Conservation (phyloP, 2,888 invertebrate species). For the Platynereis dumerilii region DNA sequence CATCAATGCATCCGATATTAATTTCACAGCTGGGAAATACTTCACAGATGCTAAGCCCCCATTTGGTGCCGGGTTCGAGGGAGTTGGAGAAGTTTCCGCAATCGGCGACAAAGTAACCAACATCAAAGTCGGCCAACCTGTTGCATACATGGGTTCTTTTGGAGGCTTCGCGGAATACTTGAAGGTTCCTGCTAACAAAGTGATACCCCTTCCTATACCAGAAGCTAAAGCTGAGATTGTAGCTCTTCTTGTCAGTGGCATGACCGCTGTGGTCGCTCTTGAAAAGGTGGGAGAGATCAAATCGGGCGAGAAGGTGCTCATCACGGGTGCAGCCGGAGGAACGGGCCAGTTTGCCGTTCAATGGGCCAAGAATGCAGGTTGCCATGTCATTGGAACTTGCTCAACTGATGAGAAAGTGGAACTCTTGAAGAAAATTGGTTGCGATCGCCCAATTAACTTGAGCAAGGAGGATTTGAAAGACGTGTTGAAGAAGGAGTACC, state of each 20-base stretch:
- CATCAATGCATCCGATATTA: slow-evolving; percentile 62
- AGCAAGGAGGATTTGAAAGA: slow-evolving; percentile 51
- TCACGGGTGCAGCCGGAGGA: slow-evolving; percentile 56
- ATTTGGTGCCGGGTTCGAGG: slow-evolving; percentile 57
- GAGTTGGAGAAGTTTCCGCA: slow-evolving; percentile 47
- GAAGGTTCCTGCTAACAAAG: slow-evolving; percentile 46
- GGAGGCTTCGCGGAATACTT: slow-evolving; percentile 58
- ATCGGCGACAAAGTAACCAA: slow-evolving; percentile 40
- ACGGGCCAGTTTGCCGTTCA: slow-evolving; percentile 58
- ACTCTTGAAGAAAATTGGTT: slow-evolving; percentile 43
- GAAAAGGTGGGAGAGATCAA: slow-evolving; percentile 57
- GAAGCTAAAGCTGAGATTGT: slow-evolving; percentile 46
- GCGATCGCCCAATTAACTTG: slow-evolving; percentile 53
- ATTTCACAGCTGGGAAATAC: slow-evolving; percentile 58
- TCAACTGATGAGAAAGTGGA: slow-evolving; percentile 56
- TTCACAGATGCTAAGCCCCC: slow-evolving; percentile 47
- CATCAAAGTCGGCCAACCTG: slow-evolving; percentile 50
- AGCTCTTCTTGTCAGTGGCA: slow-evolving; percentile 55
- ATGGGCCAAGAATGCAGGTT: slow-evolving; percentile 54
- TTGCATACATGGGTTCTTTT: slow-evolving; percentile 45
- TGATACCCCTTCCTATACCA: slow-evolving; percentile 45
- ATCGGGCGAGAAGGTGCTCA: slow-evolving; percentile 52
- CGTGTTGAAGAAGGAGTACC: slow-evolving; percentile 56
- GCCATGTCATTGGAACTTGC: slow-evolving; percentile 60
- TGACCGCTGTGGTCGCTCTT: slow-evolving; percentile 57